Evolutionary conservation across 2,113 vertebrate species (phyloP).

Genomic region (Shinisaurus crocodilurus): DNA sequence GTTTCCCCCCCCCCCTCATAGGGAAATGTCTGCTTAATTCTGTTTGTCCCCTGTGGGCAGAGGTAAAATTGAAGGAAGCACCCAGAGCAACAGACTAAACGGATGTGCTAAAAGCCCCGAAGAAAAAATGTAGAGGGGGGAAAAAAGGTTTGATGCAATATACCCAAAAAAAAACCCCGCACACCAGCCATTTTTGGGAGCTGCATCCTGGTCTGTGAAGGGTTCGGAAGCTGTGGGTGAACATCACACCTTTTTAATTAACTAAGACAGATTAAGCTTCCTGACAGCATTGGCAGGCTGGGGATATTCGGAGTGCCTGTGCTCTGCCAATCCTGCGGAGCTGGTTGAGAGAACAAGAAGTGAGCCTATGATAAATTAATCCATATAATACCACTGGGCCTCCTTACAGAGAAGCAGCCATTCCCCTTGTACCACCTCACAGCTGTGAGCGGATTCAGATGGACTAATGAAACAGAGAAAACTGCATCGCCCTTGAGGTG

Average conservation of each 20-base stretch:
- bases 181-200: not conserved
- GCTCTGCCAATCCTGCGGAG: not conserved
- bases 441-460: conserved; percentile 22
- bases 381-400: conserved; percentile 27
- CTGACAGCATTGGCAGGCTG: conserved; percentile 44
- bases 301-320: conserved; percentile 26
- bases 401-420: not conserved
- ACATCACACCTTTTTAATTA: conserved; percentile 66
- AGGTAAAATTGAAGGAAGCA: not conserved
- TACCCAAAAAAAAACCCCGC: too few species aligned
- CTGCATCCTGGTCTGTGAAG: conserved; percentile 9
- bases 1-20: too few species aligned
- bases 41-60: too few species aligned
- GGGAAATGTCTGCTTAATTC: too few species aligned
- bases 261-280: conserved; percentile 50
- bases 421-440: not conserved
- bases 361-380: conserved; percentile 50
- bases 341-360: conserved; percentile 2
- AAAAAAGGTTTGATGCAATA: not conserved
- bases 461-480: conserved; percentile 11
- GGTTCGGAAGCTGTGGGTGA: conserved; percentile 48
- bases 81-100: not conserved
- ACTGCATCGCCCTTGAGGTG: not conserved
- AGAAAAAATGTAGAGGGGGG: not conserved
- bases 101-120: not conserved